Percentiles rank a stretch among this genome's conserved stretches.
phyloP scores from a whole-genome alignment of 2,888 invertebrate species.

The Biston stratarius region DNA sequence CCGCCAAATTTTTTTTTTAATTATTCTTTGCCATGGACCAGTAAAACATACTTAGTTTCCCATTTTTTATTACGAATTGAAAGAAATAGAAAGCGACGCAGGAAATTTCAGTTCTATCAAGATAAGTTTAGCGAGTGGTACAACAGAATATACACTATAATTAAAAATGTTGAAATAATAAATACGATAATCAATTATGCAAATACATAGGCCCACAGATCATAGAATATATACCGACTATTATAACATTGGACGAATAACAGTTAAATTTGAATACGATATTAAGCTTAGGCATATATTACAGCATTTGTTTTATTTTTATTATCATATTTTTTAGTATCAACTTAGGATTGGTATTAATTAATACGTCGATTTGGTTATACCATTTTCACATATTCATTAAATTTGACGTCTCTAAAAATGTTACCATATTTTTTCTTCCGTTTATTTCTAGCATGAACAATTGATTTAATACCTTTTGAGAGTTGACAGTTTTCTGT shows the following conservation, averaged over 20 bases:
- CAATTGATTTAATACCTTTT: no score
- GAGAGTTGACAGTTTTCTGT: no score
- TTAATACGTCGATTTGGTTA: neutral
- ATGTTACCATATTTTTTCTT: neutral
- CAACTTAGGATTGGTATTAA: neutral
- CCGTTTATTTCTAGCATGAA: no score
- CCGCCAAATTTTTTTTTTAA: no score
- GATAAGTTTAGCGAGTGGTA: no score
- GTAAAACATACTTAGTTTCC: no score
- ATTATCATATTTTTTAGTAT: constrained; percentile 6
- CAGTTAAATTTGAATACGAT: neutral
- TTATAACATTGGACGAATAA: neutral
- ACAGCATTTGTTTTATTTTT: neutral
- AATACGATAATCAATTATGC: neutral
- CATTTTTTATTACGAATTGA: no score
- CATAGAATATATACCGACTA: neutral
- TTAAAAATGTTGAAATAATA: neutral
- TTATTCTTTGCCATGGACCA: no score
- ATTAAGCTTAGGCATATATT: constrained; percentile 1
- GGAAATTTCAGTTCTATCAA: no score
- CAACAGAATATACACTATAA: no score
- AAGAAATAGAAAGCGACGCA: no score
- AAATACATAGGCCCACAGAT: constrained; percentile 2
- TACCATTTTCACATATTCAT: neutral
- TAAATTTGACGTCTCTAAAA: no score